Evolutionary conservation across 2,888 invertebrate species (phyloP).

Genomic region (Leucophenga maculata): DNA sequence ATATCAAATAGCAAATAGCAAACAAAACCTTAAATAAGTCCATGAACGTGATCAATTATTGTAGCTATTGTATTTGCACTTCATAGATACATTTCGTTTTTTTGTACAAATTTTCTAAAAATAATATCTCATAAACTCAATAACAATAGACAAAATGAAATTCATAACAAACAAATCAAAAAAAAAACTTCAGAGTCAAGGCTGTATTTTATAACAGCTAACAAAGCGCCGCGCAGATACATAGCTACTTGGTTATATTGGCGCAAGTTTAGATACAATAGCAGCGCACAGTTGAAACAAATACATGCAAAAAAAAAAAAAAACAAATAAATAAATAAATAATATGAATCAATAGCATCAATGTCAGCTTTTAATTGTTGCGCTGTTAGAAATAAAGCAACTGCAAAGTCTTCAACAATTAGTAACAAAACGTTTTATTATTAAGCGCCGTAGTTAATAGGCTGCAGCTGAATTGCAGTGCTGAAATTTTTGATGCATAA

Average conservation of each 20-base stretch:
- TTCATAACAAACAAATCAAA: slow-evolving; percentile 1
- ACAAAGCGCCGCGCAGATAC: slow-evolving; percentile 30
- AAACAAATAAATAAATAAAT: too few species aligned
- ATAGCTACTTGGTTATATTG: neutral
- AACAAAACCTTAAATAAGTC: slow-evolving; percentile 48
- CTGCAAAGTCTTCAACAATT: neutral
- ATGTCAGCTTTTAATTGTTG: slow-evolving; percentile 44
- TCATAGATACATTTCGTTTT: slow-evolving; percentile 57
- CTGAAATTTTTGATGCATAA: slow-evolving; percentile 43
- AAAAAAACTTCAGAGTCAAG: slow-evolving; percentile 51
- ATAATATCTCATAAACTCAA: slow-evolving; percentile 31
- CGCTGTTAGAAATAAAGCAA: neutral
- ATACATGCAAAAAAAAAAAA: slow-evolving; percentile 48
- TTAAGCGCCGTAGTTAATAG: slow-evolving; percentile 36
- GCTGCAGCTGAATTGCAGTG: slow-evolving; percentile 24
- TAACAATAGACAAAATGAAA: slow-evolving; percentile 33
- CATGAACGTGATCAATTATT: slow-evolving; percentile 66
- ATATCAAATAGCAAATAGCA: slow-evolving; percentile 16
- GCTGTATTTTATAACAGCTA: slow-evolving; percentile 43
- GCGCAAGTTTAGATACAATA: neutral
- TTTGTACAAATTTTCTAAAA: slow-evolving; percentile 32
- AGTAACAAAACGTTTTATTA: neutral
- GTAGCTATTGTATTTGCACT: slow-evolving; percentile 56
- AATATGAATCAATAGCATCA: slow-evolving; percentile 54
- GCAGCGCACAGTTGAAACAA: too few species aligned